A percentile compares a stretch with the other conserved stretches of the same genome.
phyloP scores from a whole-genome alignment of 2,113 vertebrate species.

The Riparia riparia region DNA sequence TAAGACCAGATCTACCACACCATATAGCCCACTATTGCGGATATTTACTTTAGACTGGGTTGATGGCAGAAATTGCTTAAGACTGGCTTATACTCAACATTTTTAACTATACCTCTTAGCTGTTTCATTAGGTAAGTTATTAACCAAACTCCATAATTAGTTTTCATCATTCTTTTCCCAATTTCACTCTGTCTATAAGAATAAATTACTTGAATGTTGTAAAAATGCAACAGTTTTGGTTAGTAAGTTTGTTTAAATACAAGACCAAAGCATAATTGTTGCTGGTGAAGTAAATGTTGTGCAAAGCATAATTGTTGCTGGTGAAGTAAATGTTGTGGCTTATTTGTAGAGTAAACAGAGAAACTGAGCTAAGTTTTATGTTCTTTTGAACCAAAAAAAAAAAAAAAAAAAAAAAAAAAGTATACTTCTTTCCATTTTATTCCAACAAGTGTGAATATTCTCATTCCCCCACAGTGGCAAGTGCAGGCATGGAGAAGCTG shows the following conservation, averaged over 20 bases:
- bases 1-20: background rate
- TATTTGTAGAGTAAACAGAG: background rate
- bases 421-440: background rate
- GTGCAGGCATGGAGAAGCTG: background rate
- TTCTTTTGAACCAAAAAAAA: background rate
- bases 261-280: background rate
- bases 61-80: background rate
- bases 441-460: background rate
- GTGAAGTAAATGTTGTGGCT: background rate
- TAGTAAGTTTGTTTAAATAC: background rate
- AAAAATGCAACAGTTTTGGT: background rate
- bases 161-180: background rate
- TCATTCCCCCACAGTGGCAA: background rate
- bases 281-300: background rate
- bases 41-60: background rate
- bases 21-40: background rate
- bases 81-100: background rate
- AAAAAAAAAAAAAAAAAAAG: fast-evolving
- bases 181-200: background rate
- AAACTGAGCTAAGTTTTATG: background rate
- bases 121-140: background rate
- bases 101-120: background rate
- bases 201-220: background rate
- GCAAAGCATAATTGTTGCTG: background rate
- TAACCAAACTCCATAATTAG: background rate